Evolutionary conservation across 2,888 invertebrate species (phyloP).

Genomic region (Pseudoips prasinana): DNA sequence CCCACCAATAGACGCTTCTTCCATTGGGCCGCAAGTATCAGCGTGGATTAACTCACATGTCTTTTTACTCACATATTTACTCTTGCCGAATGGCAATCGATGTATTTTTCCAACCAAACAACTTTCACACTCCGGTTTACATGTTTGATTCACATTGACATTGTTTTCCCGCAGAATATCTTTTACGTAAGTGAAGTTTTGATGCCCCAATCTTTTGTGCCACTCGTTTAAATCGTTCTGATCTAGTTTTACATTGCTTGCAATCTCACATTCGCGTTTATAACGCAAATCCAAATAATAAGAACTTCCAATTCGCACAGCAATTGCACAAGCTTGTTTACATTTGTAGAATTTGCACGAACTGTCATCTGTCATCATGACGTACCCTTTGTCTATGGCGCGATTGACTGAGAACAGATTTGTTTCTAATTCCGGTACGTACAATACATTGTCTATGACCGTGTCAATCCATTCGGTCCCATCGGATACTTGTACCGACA

Average conservation of each 20-base stretch:
- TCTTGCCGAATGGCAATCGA: slow-evolving; percentile 16
- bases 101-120: slow-evolving; percentile 27
- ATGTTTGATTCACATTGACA: slow-evolving; percentile 10
- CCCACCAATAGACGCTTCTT: neutral
- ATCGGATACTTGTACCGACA: slow-evolving; percentile 18
- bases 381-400: slow-evolving; percentile 24
- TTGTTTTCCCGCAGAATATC: slow-evolving; percentile 17
- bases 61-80: slow-evolving; percentile 17
- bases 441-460: neutral
- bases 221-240: slow-evolving; percentile 11
- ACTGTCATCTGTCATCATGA: slow-evolving; percentile 21
- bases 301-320: slow-evolving; percentile 15
- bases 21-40: slow-evolving; percentile 10
- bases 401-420: slow-evolving; percentile 26
- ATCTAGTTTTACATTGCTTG: slow-evolving; percentile 1
- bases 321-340: slow-evolving; percentile 21
- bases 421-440: slow-evolving; percentile 20
- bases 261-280: too few species aligned
- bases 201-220: slow-evolving; percentile 21
- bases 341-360: slow-evolving; percentile 19
- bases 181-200: slow-evolving; percentile 19
- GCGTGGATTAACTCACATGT: slow-evolving; percentile 29
- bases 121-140: too few species aligned
- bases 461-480: slow-evolving; percentile 5
- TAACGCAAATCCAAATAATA: slow-evolving; percentile 3